Base-by-base conservation (phyloP, 1,140 invertebrate genomes). In the Argopecten irradians region DNA sequence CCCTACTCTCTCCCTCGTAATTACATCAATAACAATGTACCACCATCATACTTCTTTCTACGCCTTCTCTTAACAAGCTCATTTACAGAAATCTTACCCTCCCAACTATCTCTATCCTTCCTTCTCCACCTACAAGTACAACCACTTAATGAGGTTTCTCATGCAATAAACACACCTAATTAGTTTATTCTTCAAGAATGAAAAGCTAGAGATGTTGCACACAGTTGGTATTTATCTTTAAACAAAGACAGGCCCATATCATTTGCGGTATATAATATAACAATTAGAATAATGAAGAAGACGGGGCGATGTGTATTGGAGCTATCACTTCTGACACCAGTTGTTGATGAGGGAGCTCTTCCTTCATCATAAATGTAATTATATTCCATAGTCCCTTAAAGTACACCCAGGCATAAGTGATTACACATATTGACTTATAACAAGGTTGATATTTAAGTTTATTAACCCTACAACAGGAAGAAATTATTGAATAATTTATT, bases 181-280 rank as follows among this genome's bases (percentile, higher is more conserved):
- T 71, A 71, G 55, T 71, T 71, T 71, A 71, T 71, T 71, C 55
- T 71, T 71, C 55, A 71, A 28, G 55, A 71, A 71, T 71, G 55
- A 71, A 71, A 71, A 71, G 28, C 55, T 71, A 71, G 22, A 22
- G 55, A 71, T 71, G 55, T 71, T 71, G n/a, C 55, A 71, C 55
- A 11, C 55, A 71, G 55, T 71, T 71, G 55, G 55, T 28, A 71
- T 71, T 71, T 71, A 71, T 71, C 55, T 71, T 71, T 71, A 71
- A 71, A 71, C 55, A 71, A 71, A 71, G 55, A 71, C 55, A 71
- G 55, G 28, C 55, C 55, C 55, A 71, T 71, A 71, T 71, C 55
- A 71, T 71, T 71, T 71, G 55, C 1, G 55, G n/a, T 71, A n/a
- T n/a, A n/a, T 71, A 71, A 28, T 71, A 71, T 71, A 71, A 71